Conservation (phyloP, 2,797 vertebrate species). For the Channa striata region DNA sequence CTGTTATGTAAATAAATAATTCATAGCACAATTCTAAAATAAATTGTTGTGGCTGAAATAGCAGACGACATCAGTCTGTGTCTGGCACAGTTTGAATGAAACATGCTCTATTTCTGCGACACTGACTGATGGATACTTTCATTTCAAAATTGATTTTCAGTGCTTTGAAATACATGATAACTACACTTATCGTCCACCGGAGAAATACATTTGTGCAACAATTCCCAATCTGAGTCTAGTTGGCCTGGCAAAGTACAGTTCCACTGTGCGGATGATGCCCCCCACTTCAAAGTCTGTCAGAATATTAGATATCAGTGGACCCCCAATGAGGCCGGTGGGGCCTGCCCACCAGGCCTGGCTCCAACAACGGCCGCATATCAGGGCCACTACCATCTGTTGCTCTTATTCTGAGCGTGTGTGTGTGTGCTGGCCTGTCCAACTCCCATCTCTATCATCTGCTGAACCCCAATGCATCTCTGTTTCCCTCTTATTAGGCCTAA, state of each 20-base stretch:
- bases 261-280: conserved; percentile 39
- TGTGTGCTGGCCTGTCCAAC: conserved; percentile 15
- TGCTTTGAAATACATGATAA: conserved; percentile 17
- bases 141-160: conserved; percentile 25
- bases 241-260: conserved; percentile 27
- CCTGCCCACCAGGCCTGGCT: conserved; percentile 63
- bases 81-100: conserved; percentile 11
- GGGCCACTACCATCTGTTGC: conserved; percentile 78
- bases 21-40: conserved; percentile 7
- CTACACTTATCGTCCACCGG: conserved; percentile 34
- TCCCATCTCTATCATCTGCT: conserved; percentile 56
- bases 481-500: conserved; percentile 68
- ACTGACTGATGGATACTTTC: conserved; percentile 20
- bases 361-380: conserved; percentile 57
- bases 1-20: conserved; percentile 10
- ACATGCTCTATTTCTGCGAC: not conserved
- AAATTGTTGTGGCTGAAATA: conserved; percentile 1
- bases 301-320: conserved; percentile 65
- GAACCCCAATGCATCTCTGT: conserved; percentile 62
- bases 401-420: conserved; percentile 39
- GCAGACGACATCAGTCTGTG: not conserved
- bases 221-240: conserved; percentile 23
- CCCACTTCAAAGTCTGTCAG: conserved; percentile 57
- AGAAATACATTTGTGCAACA: conserved; percentile 36
- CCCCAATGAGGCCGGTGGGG: conserved; percentile 61